Conservation (phyloP, 2,797 vertebrate genomes). For the Gambusia yucatana region DNA sequence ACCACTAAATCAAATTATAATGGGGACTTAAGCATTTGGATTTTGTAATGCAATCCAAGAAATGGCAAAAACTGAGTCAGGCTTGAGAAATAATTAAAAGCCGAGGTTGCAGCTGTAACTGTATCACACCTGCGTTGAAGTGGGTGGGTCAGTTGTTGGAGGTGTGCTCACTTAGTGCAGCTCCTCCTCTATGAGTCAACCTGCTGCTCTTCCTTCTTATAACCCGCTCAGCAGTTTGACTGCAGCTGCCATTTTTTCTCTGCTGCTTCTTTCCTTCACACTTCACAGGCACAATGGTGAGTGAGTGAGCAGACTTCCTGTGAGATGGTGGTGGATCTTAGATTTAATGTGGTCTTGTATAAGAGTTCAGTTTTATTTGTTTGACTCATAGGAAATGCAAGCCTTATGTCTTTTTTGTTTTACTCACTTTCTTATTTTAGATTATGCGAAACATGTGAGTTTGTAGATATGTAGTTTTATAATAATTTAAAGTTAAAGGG, state of each 20-base stretch:
- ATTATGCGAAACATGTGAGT: background rate
- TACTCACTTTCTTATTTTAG: background rate
- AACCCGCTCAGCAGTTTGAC: slow-evolving; percentile 44
- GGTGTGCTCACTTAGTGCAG: slow-evolving; percentile 54
- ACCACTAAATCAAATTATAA: background rate
- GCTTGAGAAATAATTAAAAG: slow-evolving; percentile 31
- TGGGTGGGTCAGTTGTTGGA: slow-evolving; percentile 37
- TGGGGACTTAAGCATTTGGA: accelerated
- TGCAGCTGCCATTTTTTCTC: slow-evolving; percentile 59
- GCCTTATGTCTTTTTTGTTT: background rate
- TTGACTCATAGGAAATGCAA: background rate
- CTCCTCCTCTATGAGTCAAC: slow-evolving; percentile 70
- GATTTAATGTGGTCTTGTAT: background rate
- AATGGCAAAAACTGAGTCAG: slow-evolving; percentile 4
- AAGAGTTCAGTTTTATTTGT: background rate
- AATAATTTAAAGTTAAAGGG: background rate
- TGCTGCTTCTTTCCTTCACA: slow-evolving; percentile 48
- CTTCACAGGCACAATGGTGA: slow-evolving; percentile 74
- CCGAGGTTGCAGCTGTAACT: slow-evolving; percentile 46
- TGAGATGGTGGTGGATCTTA: background rate
- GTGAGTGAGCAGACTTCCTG: slow-evolving; percentile 26
- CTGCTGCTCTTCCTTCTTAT: slow-evolving; percentile 66
- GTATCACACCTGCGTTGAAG: slow-evolving; percentile 60
- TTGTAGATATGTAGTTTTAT: background rate
- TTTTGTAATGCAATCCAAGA: background rate